Conservation (phyloP, 2,797 vertebrate genomes). For the Eulemur coronatus region DNA sequence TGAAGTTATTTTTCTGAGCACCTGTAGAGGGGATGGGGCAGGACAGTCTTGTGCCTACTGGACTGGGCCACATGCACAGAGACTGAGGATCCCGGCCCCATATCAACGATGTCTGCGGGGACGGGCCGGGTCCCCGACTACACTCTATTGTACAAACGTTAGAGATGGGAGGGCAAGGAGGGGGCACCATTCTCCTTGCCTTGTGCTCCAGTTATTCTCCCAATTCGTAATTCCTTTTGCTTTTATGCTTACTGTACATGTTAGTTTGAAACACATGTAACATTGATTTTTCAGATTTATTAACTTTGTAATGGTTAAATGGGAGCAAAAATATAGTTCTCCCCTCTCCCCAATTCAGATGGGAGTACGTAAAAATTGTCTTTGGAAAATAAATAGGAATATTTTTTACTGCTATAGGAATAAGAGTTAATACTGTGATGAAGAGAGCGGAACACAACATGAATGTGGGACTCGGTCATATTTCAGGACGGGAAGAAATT, state of each 20-base stretch:
- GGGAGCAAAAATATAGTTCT: background rate
- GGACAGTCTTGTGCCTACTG: background rate
- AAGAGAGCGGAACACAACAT: background rate
- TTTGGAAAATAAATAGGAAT: conserved; percentile 26
- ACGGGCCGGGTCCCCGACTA: accelerated
- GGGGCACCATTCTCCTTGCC: background rate
- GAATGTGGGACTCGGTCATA: background rate
- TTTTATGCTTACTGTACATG: background rate
- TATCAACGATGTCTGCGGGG: background rate
- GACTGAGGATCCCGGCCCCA: background rate
- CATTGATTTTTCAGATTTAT: background rate
- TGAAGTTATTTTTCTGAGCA: conserved; percentile 1
- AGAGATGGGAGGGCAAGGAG: background rate
- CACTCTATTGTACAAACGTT: background rate
- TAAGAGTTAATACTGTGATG: background rate
- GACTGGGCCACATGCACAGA: background rate
- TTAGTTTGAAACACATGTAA: background rate
- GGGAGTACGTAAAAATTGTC: background rate
- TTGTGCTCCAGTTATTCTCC: background rate
- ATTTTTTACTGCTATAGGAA: background rate
- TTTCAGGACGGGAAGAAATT: background rate
- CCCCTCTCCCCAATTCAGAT: background rate
- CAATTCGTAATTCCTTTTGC: background rate
- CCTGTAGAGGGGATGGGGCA: background rate
- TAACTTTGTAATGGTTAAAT: conserved; percentile 7